Evolutionary conservation across 2,888 invertebrate genomes (phyloP), one percentile per base, ranked within the genome.

Genomic region (Meteorus colon): DNA sequence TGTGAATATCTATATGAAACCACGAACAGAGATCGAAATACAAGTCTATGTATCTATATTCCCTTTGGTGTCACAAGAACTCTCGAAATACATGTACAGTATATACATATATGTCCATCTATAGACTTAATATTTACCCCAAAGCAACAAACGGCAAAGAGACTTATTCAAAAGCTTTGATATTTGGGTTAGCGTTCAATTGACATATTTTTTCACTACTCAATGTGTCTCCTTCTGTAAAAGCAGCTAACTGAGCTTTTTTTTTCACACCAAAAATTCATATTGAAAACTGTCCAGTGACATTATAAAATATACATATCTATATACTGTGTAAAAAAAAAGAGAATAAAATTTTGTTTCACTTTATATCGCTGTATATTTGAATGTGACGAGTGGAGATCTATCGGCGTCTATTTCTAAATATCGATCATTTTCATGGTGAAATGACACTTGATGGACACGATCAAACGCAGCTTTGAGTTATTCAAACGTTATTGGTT

Each of bases 401-500:
- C 75, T 77, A 75, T 78, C 63, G 74, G 69, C 68, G 19, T 19
- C 19, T 55, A 19, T 76, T 62, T 51, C 31, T 68, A 45, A 60
- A 60, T 65, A 73, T 65, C 48, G 45, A 63, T 72, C 4, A 51
- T 27, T 27, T 24, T 34, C 29, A 19, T 67, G 73, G 76, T 75
- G 75, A 19, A 68, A 76, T 71, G 74, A 76, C 76, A 74, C 73
- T 77, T 81, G 81, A 81, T 76, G 77, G 81, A 79, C 81, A 79
- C 76, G 78, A 75, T 79, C 77, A 79, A 78, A 79, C 76, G 78
- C 74, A 75, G 79, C 60, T 78, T 74, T 77, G 73, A 78, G 79
- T 81, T 81, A 78, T 81, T 79, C 75, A 77, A 81, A 78, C 81
- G 79, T 78, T 81, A 79, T 79, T 79, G 78, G 79, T 81, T 80